Evolutionary conservation across 92 coral and sea anemone species (phyloP).

Genomic region (Metridium senile): DNA sequence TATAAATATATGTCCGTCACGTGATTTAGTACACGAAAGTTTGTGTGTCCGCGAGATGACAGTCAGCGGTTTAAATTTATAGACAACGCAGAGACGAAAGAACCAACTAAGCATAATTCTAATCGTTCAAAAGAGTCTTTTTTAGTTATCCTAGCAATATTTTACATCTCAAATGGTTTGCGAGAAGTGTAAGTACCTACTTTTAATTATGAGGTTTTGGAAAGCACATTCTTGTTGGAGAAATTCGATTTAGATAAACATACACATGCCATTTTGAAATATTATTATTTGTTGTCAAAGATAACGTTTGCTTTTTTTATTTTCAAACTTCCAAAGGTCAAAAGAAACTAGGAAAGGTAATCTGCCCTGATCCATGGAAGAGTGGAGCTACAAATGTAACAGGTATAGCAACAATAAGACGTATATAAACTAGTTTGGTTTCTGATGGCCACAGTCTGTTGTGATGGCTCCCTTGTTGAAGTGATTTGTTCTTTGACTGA

Average conservation of each 20-base stretch:
- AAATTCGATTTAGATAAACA: background rate
- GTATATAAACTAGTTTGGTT: no score
- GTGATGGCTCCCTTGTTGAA: no score
- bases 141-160: background rate
- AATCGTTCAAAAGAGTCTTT: background rate
- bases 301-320: background rate
- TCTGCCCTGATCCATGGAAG: constrained; percentile 99
- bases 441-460: no score
- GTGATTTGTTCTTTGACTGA: no score
- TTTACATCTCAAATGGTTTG: constrained; percentile 24
- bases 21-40: no score
- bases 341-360: constrained; percentile 92
- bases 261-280: background rate
- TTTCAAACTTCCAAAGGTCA: constrained; percentile 56
- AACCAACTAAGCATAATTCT: background rate
- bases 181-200: constrained; percentile 32
- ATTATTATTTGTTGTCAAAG: background rate
- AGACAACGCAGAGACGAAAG: background rate
- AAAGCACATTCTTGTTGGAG: background rate
- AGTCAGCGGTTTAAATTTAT: no score
- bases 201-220: background rate
- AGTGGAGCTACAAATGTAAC: constrained; percentile 96
- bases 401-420: constrained; percentile 41
- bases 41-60: no score
- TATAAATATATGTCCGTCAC: no score